phyloP scores from a whole-genome alignment of 2,888 invertebrate genomes.

The Incurvaria masculella region DNA sequence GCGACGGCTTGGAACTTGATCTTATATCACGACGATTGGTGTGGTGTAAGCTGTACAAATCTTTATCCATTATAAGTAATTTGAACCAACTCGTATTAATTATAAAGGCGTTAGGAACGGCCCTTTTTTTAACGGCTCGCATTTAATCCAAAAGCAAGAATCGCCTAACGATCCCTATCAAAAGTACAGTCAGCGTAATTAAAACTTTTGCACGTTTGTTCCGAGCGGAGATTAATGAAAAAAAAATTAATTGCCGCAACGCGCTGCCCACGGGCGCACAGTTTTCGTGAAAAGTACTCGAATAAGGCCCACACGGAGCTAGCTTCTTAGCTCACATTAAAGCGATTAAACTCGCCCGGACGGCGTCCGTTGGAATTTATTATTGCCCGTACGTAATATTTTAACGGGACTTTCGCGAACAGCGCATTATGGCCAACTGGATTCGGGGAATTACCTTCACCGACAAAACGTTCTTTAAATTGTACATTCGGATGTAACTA shows the following conservation, averaged over 20 bases:
- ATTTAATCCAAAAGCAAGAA: too few relatives aligned
- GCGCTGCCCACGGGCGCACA: slow-evolving; percentile 3
- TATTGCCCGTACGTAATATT: slow-evolving; percentile 11
- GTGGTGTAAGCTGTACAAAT: too few relatives aligned
- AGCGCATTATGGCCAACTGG: slow-evolving; percentile 27
- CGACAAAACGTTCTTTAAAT: slow-evolving; percentile 33
- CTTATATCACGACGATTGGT: too few relatives aligned
- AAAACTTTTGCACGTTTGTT: not conserved
- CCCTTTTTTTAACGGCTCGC: too few relatives aligned
- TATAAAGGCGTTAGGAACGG: too few relatives aligned
- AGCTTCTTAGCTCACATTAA: slow-evolving; percentile 12
- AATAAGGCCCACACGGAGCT: slow-evolving; percentile 9
- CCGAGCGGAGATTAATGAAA: not conserved
- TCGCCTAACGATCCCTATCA: not conserved
- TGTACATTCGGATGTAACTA: slow-evolving; percentile 35
- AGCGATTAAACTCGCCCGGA: slow-evolving; percentile 12
- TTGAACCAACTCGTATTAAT: too few relatives aligned
- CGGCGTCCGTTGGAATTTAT: slow-evolving; percentile 11
- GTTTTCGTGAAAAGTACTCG: not conserved
- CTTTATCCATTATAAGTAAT: too few relatives aligned
- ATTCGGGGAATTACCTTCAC: slow-evolving; percentile 34
- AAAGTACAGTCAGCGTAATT: not conserved
- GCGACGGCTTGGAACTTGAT: too few relatives aligned
- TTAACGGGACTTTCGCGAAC: slow-evolving; percentile 17
- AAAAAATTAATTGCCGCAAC: slow-evolving; percentile 5